Conservation (phyloP, 2,113 vertebrate species). For the Calonectris borealis region DNA sequence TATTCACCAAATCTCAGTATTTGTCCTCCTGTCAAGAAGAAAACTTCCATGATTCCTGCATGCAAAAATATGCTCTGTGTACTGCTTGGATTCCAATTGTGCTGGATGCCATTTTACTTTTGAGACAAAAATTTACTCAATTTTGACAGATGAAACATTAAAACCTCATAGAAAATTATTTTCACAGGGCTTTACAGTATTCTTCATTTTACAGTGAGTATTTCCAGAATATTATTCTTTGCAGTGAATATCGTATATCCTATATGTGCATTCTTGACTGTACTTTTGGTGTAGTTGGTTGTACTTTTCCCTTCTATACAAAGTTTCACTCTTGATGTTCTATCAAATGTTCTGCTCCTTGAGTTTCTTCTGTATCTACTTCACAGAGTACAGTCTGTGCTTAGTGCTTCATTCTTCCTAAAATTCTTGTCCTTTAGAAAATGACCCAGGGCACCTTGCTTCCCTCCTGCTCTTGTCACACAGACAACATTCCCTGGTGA, state of each 20-base stretch:
- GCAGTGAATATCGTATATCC: background rate
- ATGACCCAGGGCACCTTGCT: background rate
- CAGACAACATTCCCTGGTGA: background rate
- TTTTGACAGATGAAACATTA: background rate
- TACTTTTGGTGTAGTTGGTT: background rate
- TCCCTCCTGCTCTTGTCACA: background rate
- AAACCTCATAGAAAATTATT: background rate
- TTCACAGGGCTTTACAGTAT: background rate
- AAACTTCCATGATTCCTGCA: background rate
- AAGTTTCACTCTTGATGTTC: fast-evolving
- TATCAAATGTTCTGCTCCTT: background rate
- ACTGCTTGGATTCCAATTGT: background rate
- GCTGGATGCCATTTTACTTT: background rate
- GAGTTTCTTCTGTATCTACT: background rate
- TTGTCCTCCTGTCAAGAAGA: background rate
- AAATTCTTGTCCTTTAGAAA: background rate
- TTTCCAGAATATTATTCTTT: background rate
- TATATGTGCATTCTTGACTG: fast-evolving
- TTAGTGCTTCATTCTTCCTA: background rate
- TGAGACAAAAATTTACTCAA: background rate
- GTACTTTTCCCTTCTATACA: background rate
- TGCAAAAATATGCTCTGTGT: background rate
- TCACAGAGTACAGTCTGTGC: background rate
- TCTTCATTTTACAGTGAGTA: background rate
- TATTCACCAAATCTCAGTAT: background rate